Evolutionary conservation across 2,797 vertebrate genomes (phyloP).

Genomic region (Micropoecilia bifurca): DNA sequence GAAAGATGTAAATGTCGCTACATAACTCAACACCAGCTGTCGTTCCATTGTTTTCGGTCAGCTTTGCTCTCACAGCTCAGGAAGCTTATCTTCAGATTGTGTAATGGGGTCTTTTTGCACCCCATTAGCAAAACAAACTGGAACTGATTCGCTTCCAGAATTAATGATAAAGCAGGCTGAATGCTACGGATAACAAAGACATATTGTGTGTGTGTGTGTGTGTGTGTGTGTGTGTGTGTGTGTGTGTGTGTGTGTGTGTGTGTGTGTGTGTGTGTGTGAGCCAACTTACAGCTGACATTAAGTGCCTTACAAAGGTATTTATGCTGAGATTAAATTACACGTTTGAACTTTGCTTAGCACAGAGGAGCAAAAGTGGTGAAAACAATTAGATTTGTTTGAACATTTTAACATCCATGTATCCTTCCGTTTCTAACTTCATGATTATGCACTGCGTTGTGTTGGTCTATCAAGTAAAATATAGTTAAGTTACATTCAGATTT

Average conservation of each 20-base stretch:
- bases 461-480: not conserved
- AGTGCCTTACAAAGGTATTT: not conserved
- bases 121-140: constrained; percentile 73
- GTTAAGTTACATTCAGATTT: not conserved
- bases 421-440: not conserved
- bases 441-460: not conserved
- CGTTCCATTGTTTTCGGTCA: constrained; percentile 68
- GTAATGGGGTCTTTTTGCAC: constrained; percentile 78
- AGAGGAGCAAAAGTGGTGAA: not conserved
- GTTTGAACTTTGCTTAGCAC: not conserved
- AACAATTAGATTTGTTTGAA: not conserved
- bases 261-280: not conserved
- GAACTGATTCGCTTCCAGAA: constrained; percentile 62
- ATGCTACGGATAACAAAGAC: constrained; percentile 29
- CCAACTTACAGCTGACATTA: too few species aligned
- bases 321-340: not conserved
- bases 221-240: constrained; percentile 1
- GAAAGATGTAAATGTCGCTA: constrained; percentile 60
- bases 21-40: constrained; percentile 58
- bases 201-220: not conserved
- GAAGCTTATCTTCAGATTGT: constrained; percentile 75
- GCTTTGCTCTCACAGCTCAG: constrained; percentile 60
- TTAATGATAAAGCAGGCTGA: constrained; percentile 33
- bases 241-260: not conserved
- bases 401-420: not conserved